These are phyloP conservation scores for Pangasius krempfi DNA, from an alignment of 2,797 vertebrate species.

Conservation along the genomic window DNA sequence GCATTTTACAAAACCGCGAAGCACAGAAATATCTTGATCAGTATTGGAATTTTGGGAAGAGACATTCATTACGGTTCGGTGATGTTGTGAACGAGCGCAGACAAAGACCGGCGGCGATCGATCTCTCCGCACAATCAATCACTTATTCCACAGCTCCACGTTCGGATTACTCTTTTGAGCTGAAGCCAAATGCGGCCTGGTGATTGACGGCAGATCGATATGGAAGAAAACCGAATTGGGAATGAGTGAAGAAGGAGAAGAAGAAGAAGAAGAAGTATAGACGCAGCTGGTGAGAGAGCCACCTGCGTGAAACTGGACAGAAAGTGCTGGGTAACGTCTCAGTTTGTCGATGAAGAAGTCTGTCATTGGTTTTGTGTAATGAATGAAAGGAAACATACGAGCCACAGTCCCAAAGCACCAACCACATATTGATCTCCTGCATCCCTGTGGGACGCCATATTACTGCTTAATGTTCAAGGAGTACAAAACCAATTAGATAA, in stretches of 20 bases:
- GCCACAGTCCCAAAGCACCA: slow-evolving; percentile 64
- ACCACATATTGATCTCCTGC: slow-evolving; percentile 66
- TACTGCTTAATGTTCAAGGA: slow-evolving; percentile 60
- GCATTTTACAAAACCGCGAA: slow-evolving; percentile 40
- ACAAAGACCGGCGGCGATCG: slow-evolving; percentile 53
- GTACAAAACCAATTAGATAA: slow-evolving; percentile 70
- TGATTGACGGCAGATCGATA: slow-evolving; percentile 79
- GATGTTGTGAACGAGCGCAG: slow-evolving; percentile 46
- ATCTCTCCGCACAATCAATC: slow-evolving; percentile 67
- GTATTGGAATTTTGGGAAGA: slow-evolving; percentile 54
- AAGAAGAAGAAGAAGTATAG: slow-evolving; percentile 58
- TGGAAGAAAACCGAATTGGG: slow-evolving; percentile 59
- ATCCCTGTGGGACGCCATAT: slow-evolving; percentile 67
- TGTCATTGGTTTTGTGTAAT: not conserved
- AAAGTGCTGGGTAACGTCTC: slow-evolving; percentile 40
- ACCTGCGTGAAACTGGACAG: slow-evolving; percentile 10
- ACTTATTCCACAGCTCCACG: slow-evolving; percentile 69
- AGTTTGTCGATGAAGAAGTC: slow-evolving; percentile 8
- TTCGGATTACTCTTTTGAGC: slow-evolving; percentile 69
- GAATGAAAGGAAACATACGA: slow-evolving; percentile 57
- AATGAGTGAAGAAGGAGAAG: slow-evolving; percentile 12
- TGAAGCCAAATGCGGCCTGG: slow-evolving; percentile 64
- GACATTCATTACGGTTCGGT: slow-evolving; percentile 49
- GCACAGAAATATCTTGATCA: slow-evolving; percentile 49
- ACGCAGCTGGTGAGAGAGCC: slow-evolving; percentile 55